phyloP scores from a whole-genome alignment of 1,140 invertebrate species.

The Aporrectodea caliginosa region DNA sequence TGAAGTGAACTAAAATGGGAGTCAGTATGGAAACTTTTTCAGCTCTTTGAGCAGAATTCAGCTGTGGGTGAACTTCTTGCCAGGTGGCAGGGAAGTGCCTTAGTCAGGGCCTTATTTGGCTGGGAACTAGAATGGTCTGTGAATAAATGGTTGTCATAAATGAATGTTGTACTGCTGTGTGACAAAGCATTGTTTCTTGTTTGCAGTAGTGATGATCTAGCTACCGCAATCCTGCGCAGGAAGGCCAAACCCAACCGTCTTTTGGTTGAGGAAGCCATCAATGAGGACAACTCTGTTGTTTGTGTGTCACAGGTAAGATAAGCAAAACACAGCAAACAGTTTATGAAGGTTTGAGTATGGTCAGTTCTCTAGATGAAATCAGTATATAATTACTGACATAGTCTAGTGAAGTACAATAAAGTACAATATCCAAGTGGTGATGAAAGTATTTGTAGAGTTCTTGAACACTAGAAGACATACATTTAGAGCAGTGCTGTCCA shows the following conservation, averaged over 20 bases:
- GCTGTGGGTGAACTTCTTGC: neutral
- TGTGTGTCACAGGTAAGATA: slow-evolving; percentile 77
- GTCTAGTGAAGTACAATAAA: neutral
- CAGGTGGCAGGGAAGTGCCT: neutral
- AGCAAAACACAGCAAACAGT: too few species aligned
- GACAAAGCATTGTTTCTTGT: neutral
- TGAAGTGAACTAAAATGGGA: too few species aligned
- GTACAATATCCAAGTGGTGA: neutral
- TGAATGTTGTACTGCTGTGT: neutral
- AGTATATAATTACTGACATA: neutral
- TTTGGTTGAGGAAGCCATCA: slow-evolving; percentile 93
- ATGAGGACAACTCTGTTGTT: slow-evolving; percentile 98
- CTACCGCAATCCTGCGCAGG: slow-evolving; percentile 94
- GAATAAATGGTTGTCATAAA: neutral
- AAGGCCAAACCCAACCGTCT: slow-evolving; percentile 97
- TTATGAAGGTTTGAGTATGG: too few species aligned
- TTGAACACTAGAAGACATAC: too few species aligned
- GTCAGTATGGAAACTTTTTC: too few species aligned
- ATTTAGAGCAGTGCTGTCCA: too few species aligned
- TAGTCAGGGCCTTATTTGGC: neutral
- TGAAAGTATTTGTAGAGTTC: neutral
- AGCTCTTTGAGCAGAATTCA: neutral
- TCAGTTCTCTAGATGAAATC: neutral
- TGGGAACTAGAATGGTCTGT: neutral
- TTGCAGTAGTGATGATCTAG: slow-evolving; percentile 73